Evolutionary conservation across 2,888 invertebrate genomes (phyloP).

Genomic region (Scaptomyza tumidula): DNA sequence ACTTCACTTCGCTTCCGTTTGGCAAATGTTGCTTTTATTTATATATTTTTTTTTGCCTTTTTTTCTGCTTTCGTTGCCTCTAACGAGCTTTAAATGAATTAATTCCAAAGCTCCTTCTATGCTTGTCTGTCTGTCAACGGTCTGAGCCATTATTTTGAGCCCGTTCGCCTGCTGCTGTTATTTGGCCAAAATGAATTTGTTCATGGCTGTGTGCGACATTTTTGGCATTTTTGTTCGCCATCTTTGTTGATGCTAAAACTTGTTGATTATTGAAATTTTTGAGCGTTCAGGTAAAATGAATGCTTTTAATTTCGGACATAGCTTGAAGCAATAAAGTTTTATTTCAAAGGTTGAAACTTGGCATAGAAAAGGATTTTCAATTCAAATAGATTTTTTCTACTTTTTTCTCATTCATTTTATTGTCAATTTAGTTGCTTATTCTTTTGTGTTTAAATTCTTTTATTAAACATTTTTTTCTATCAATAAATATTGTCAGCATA

Average conservation of each 20-base stretch:
- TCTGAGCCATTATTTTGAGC: slow-evolving; percentile 27
- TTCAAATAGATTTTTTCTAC: too few relatives aligned
- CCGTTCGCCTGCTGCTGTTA: not conserved
- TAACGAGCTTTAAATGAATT: slow-evolving; percentile 79
- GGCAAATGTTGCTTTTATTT: slow-evolving; percentile 46
- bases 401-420: too few relatives aligned
- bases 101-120: slow-evolving; percentile 57
- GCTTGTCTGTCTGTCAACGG: slow-evolving; percentile 3
- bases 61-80: slow-evolving; percentile 30
- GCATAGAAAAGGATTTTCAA: too few relatives aligned
- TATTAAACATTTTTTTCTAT: too few relatives aligned
- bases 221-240: slow-evolving; percentile 23
- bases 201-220: slow-evolving; percentile 13
- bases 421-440: too few relatives aligned
- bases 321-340: not conserved
- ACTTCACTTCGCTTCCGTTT: slow-evolving; percentile 47
- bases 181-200: slow-evolving; percentile 31
- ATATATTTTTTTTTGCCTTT: too few relatives aligned
- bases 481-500: too few relatives aligned
- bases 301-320: slow-evolving; percentile 5
- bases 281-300: slow-evolving; percentile 14
- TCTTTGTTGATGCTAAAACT: slow-evolving; percentile 6
- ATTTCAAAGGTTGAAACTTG: too few relatives aligned
- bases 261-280: slow-evolving; percentile 25
- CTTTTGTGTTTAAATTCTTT: too few relatives aligned